Evolutionary conservation across 2,113 vertebrate genomes (phyloP).

Genomic region (Glareola pratincola): DNA sequence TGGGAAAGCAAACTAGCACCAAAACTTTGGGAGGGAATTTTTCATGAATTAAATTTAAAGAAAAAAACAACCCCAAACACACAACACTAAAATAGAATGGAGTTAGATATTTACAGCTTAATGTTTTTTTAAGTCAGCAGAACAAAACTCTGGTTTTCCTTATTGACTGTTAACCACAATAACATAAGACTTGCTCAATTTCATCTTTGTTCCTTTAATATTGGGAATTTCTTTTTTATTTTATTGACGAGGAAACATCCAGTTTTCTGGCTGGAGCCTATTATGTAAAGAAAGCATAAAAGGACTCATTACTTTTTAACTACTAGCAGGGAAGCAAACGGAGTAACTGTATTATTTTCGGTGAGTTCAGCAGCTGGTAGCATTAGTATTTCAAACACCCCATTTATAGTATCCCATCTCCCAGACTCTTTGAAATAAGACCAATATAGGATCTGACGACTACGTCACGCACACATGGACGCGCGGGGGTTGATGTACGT

Average conservation of each 20-base stretch:
- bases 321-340: conserved; percentile 19
- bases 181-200: conserved; percentile 56
- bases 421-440: background rate
- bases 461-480: background rate
- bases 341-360: background rate
- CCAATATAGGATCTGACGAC: background rate
- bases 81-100: conserved; percentile 41
- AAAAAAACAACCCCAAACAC: background rate
- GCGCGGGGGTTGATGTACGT: background rate
- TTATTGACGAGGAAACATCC: conserved; percentile 60
- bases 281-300: conserved; percentile 68
- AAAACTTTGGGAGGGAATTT: background rate
- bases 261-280: conserved; percentile 63
- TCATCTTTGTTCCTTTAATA: conserved; percentile 65
- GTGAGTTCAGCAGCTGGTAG: conserved; percentile 23
- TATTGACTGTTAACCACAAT: conserved; percentile 70
- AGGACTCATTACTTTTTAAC: conserved; percentile 68
- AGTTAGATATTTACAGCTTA: conserved; percentile 59
- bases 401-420: background rate
- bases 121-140: conserved; percentile 58
- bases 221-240: conserved; percentile 60
- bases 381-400: background rate
- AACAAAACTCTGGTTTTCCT: conserved; percentile 65
- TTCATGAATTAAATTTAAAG: conserved; percentile 32
- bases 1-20: background rate